Conservation (phyloP, 2,797 vertebrate genomes). For the Octomys mimax region DNA sequence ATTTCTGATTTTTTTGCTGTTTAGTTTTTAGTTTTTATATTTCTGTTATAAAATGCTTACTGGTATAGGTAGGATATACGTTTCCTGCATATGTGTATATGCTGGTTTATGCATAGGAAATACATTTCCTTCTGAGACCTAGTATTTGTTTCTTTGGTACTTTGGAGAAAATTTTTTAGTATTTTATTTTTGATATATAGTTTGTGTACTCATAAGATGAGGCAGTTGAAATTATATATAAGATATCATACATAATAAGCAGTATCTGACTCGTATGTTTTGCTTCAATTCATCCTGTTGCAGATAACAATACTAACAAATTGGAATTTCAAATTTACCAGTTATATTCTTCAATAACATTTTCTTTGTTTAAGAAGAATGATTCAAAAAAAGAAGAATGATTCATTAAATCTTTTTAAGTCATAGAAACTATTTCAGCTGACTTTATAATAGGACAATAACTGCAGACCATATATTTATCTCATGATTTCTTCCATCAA, state of each 20-base stretch:
- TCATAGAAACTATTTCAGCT: constrained; percentile 75
- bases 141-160: not conserved
- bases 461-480: constrained; percentile 83
- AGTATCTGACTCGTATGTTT: constrained; percentile 47
- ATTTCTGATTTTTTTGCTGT: not conserved
- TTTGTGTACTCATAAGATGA: constrained; percentile 6
- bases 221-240: constrained; percentile 54
- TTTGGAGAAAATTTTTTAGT: constrained; percentile 49
- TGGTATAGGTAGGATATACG: not conserved
- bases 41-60: not conserved
- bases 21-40: constrained; percentile 22
- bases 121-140: constrained; percentile 48
- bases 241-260: constrained; percentile 25
- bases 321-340: constrained; percentile 20
- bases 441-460: constrained; percentile 87
- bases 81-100: not conserved
- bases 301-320: constrained; percentile 28
- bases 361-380: constrained; percentile 33
- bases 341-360: not conserved
- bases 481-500: constrained; percentile 88
- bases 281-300: constrained; percentile 8
- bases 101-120: not conserved
- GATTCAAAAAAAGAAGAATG: constrained; percentile 21
- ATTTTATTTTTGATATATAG: constrained; percentile 47
- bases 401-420: constrained; percentile 74